These are phyloP conservation scores for Geococcyx californianus DNA, from an alignment of 2,113 vertebrate species.

Conservation along the genomic window DNA sequence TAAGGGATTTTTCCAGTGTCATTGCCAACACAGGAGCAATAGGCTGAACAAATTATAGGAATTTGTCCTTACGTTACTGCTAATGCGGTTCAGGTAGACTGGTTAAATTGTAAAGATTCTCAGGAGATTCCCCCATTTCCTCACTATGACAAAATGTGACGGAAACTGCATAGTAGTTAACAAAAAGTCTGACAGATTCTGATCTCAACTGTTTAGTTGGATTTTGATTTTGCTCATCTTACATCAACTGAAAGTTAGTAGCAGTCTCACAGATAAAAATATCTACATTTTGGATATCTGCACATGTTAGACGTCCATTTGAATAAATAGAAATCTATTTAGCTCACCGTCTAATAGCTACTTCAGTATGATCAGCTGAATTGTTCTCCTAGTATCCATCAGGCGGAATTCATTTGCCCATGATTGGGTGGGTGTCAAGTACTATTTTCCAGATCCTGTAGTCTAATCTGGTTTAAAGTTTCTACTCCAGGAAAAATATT, in stretches of 20 bases:
- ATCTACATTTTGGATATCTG: background rate
- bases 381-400: background rate
- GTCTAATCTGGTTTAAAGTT: background rate
- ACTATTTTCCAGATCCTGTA: background rate
- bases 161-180: background rate
- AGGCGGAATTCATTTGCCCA: background rate
- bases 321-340: background rate
- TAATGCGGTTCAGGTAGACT: too few relatives aligned
- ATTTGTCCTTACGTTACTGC: too few relatives aligned
- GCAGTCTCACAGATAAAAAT: background rate
- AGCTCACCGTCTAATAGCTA: background rate
- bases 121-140: too few relatives aligned
- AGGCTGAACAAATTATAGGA: too few relatives aligned
- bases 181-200: background rate
- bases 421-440: background rate
- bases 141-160: too few relatives aligned
- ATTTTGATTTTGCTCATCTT: background rate
- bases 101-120: too few relatives aligned
- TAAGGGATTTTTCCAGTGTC: too few relatives aligned
- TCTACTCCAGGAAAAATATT: background rate
- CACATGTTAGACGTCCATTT: background rate
- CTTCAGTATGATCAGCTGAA: background rate
- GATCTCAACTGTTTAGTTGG: background rate
- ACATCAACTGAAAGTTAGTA: background rate
- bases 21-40: too few relatives aligned